A percentile compares a stretch with the other conserved stretches of the same genome.
Conservation (phyloP, 2,113 vertebrate genomes). For the Gallinago jamesoni region DNA sequence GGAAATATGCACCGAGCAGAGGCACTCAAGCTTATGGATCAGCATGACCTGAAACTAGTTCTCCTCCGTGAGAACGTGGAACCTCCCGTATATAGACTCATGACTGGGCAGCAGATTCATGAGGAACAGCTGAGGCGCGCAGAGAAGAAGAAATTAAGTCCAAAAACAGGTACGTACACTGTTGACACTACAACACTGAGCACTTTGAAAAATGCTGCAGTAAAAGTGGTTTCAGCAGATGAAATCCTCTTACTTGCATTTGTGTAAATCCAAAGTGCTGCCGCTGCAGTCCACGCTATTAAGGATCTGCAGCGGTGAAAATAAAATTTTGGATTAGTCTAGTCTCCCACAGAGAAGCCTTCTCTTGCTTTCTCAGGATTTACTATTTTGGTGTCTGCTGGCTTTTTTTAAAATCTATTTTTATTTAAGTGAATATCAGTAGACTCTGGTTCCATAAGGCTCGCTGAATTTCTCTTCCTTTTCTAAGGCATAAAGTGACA, state of each 20-base stretch:
- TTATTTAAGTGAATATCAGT: not conserved
- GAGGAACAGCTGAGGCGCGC: constrained; percentile 82
- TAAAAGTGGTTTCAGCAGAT: not conserved
- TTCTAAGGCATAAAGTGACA: not conserved
- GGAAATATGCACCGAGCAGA: constrained; percentile 85
- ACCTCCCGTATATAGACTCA: constrained; percentile 86
- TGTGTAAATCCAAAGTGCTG: constrained; percentile 26
- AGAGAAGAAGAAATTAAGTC: constrained; percentile 76
- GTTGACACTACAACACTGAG: not conserved
- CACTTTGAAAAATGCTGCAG: not conserved
- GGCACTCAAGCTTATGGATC: constrained; percentile 83
- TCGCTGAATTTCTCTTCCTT: not conserved
- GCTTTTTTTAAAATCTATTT: not conserved
- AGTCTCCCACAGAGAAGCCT: not conserved
- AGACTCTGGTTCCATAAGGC: not conserved
- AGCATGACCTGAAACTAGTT: constrained; percentile 82
- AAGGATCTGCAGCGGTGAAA: constrained; percentile 42
- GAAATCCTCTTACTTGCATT: constrained; percentile 39
- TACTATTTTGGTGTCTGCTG: constrained; percentile 7
- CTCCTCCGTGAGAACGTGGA: constrained; percentile 66
- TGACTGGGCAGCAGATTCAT: constrained; percentile 88
- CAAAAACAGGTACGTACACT: constrained; percentile 72
- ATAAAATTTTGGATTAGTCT: constrained; percentile 36
- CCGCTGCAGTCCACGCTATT: not conserved
- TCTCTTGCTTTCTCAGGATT: constrained; percentile 5